phyloP scores from a whole-genome alignment of 2,888 invertebrate genomes.

The Notodonta dromedarius region DNA sequence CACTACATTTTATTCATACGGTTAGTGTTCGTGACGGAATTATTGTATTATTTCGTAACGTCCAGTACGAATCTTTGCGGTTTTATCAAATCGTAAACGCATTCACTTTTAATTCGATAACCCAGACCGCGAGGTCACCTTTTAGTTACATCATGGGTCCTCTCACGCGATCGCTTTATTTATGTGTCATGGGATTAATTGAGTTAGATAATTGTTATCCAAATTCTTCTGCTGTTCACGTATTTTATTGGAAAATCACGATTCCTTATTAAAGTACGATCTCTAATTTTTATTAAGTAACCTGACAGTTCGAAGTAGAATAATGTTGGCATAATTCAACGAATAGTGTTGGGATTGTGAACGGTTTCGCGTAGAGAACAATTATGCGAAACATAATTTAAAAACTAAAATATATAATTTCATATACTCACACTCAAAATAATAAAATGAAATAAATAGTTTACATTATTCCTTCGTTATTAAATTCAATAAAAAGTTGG shows the following conservation, averaged over 20 bases:
- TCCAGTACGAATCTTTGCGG: constrained; percentile 39
- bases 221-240: neutral
- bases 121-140: constrained; percentile 31
- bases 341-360: too few species aligned
- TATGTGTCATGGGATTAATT: constrained; percentile 2
- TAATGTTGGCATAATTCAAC: too few species aligned
- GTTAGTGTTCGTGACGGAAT: constrained; percentile 27
- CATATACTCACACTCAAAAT: too few species aligned
- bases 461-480: too few species aligned
- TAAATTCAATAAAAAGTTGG: too few species aligned
- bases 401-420: too few species aligned
- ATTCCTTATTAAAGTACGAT: neutral
- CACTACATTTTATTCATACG: constrained; percentile 36
- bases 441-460: too few species aligned
- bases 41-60: constrained; percentile 32
- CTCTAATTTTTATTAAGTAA: too few species aligned
- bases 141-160: constrained; percentile 36
- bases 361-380: too few species aligned
- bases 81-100: constrained; percentile 47
- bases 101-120: constrained; percentile 43
- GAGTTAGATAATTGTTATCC: neutral
- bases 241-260: neutral
- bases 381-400: too few species aligned
- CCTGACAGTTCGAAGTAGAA: too few species aligned
- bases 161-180: constrained; percentile 24